Base-by-base conservation (phyloP, 2,888 invertebrate species). In the Notodonta ziczac region DNA sequence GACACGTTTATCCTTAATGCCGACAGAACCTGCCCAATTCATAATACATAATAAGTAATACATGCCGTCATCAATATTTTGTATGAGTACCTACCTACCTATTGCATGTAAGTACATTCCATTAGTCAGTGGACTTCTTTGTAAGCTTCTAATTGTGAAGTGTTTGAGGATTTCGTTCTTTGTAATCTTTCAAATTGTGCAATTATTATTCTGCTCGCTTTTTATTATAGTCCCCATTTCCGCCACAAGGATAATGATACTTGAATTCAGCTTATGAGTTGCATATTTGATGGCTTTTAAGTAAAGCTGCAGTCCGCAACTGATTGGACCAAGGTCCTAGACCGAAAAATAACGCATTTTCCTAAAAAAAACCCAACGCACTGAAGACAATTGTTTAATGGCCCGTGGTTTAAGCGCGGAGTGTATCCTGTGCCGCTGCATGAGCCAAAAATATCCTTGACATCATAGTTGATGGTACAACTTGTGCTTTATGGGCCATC, bases 381-480 rank as follows among this genome's bases (percentile, higher is more conserved):
- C 14, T 59, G 39, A 60, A 75, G 56, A 72, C 61, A 65, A 61
- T 72, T 69, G 62, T 77, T 74, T 74, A 72, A 75, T 75, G 73
- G 62, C 84, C 77, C 86, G 81, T 80, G 79, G 80, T 77, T 83
- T 84, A 80, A 83, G 82, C 84, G 76, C 78, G 75, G 79, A 77
- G 77, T 81, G 80, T 82, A 83, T 81, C 78, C 77, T 72, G 75
- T 59, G 74, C 72, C 74, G 71, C 68, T 70, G 80, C 79, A 70
- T 78, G 84, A 87, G 91, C 91, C 92, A 91, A 88, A 89, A 89
- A 91, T 91, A 90, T 81, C 78, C 83, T 85, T 87, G 85, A 86
- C 86, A 87, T 87, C 86, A 87, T 80, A 80, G 84, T 74, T 69
- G 76, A 76, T 77, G 84, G 80, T 85, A 83, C 84, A 81, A 82